These are phyloP conservation scores for Heloderma charlesbogerti DNA, from an alignment of 2,113 vertebrate genomes.

Conservation along the genomic window DNA sequence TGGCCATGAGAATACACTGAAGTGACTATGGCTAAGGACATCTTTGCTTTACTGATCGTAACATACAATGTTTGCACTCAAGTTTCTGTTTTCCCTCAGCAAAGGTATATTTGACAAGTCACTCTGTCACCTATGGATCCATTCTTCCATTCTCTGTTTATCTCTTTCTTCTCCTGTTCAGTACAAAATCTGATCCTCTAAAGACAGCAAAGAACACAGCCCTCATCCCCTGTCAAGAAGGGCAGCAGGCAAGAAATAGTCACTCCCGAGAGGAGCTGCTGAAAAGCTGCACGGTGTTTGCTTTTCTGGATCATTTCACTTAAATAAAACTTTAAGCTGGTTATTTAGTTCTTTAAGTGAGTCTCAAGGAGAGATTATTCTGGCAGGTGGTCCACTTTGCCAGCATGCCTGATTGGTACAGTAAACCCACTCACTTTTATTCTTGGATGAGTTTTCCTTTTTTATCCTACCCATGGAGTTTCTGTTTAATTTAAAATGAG, in stretches of 20 bases:
- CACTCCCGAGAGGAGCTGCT: conserved; percentile 51
- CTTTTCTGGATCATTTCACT: conserved; percentile 72
- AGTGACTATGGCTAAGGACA: background rate
- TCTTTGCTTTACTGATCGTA: background rate
- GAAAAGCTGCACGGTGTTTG: conserved; percentile 58
- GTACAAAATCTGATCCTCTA: conserved; percentile 6
- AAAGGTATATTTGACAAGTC: background rate
- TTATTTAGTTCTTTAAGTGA: conserved; percentile 71
- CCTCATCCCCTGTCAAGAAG: background rate
- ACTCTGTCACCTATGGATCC: background rate
- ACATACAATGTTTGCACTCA: background rate
- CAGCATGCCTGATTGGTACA: conserved; percentile 64
- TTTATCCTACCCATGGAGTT: conserved; percentile 33
- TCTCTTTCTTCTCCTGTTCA: background rate
- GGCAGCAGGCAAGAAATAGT: conserved; percentile 52
- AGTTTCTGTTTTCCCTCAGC: background rate
- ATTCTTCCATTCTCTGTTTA: background rate
- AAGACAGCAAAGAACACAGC: background rate
- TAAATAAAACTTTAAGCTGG: conserved; percentile 72
- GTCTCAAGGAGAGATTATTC: conserved; percentile 65
- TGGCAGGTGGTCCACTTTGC: conserved; percentile 69
- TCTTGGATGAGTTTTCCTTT: conserved; percentile 30
- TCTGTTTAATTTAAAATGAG: conserved; percentile 59
- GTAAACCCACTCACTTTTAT: conserved; percentile 57
- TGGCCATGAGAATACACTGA: background rate